phyloP scores from a whole-genome alignment of 2,888 invertebrate species.

The Stegophylla sp. region DNA sequence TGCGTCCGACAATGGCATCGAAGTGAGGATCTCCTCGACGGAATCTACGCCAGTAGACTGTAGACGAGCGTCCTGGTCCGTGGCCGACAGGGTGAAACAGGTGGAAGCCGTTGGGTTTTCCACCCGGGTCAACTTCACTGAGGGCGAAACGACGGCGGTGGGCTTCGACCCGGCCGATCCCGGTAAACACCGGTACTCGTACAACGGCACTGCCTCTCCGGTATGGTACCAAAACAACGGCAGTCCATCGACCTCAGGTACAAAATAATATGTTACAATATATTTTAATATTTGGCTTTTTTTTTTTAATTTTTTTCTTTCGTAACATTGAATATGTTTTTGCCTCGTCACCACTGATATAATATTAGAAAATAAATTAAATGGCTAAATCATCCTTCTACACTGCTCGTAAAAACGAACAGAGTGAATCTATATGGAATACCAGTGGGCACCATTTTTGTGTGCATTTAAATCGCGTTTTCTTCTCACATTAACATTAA shows the following conservation, averaged over 20 bases:
- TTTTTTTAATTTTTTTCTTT: too few relatives aligned
- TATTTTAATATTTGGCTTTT: too few relatives aligned
- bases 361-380: too few relatives aligned
- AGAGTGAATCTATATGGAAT: too few relatives aligned
- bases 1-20: slow-evolving; percentile 61
- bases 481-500: too few relatives aligned
- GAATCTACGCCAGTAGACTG: slow-evolving; percentile 58
- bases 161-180: slow-evolving; percentile 60
- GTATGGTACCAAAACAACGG: slow-evolving; percentile 50
- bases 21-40: slow-evolving; percentile 61
- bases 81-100: slow-evolving; percentile 68
- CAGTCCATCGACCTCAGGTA: slow-evolving; percentile 19
- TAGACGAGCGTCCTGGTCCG: slow-evolving; percentile 64
- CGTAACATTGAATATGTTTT: too few relatives aligned
- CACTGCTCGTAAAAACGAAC: too few relatives aligned
- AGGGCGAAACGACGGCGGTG: slow-evolving; percentile 66
- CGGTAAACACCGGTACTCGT: slow-evolving; percentile 38
- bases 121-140: slow-evolving; percentile 69
- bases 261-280: not conserved
- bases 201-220: slow-evolving; percentile 46
- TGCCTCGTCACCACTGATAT: too few relatives aligned
- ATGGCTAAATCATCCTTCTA: too few relatives aligned
- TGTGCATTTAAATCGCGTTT: too few relatives aligned
- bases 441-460: too few relatives aligned
- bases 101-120: slow-evolving; percentile 69